Conservation (phyloP, 2,797 vertebrate genomes). For the Australoheros facetus region DNA sequence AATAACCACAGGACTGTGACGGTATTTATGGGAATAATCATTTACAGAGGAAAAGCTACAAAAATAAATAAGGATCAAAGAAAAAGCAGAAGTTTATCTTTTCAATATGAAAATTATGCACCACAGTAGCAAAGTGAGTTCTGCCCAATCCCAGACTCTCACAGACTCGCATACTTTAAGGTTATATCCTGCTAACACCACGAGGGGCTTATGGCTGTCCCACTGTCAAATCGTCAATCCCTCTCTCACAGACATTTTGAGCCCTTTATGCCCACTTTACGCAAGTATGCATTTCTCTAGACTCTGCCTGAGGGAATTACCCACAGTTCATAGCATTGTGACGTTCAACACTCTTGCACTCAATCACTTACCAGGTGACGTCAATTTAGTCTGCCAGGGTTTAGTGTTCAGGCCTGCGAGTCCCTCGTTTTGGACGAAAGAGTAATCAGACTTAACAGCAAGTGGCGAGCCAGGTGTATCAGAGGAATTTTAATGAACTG, state of each 20-base stretch:
- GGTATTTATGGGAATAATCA: background rate
- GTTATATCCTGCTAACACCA: background rate
- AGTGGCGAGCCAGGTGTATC: constrained; percentile 39
- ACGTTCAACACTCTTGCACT: background rate
- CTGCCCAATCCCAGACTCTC: background rate
- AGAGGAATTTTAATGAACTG: constrained; percentile 69
- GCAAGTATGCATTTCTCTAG: background rate
- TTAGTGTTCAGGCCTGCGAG: background rate
- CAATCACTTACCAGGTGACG: background rate
- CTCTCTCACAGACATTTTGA: background rate
- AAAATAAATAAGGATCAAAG: background rate
- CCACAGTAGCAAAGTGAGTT: background rate
- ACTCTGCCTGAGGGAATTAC: background rate
- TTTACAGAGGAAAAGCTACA: background rate
- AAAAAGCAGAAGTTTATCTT: background rate
- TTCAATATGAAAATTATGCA: constrained; percentile 14
- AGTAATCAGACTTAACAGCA: constrained; percentile 14
- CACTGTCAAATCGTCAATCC: background rate
- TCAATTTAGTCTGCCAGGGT: background rate
- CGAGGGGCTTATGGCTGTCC: background rate
- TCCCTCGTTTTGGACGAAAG: constrained; percentile 10
- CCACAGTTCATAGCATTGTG: background rate
- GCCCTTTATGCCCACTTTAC: background rate
- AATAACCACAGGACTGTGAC: background rate
- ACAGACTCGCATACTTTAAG: background rate